A percentile compares a stretch with the other conserved stretches of the same genome.
Conservation (phyloP, 2,888 invertebrate species). For the Plagodis pulveraria region DNA sequence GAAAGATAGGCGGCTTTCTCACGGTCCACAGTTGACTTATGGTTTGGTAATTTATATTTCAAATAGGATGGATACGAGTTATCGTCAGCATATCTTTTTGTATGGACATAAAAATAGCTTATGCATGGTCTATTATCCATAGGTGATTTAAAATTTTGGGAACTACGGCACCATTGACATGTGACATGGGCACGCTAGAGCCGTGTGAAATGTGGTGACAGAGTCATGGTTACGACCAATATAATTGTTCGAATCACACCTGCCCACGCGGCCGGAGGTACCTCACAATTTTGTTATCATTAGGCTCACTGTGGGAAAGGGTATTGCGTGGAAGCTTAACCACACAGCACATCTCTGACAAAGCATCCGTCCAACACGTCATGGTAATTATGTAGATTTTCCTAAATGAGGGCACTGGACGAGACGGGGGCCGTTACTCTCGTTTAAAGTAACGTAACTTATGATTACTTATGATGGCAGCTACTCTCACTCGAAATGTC, state of each 20-base stretch:
- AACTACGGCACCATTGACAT: constrained; percentile 15
- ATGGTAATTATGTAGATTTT: constrained; percentile 40
- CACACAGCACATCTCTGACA: constrained; percentile 28
- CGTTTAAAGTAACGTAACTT: constrained; percentile 41
- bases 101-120: no score
- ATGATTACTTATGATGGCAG: constrained; percentile 29
- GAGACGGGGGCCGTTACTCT: constrained; percentile 38
- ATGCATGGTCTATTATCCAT: no score
- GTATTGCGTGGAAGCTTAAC: constrained; percentile 38
- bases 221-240: constrained; percentile 62
- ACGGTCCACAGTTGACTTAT: constrained; percentile 55
- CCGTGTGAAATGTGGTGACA: constrained; percentile 55
- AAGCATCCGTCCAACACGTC: constrained; percentile 34
- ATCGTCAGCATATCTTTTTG: no score
- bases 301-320: constrained; percentile 62
- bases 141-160: no score
- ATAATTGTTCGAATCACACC: constrained; percentile 74
- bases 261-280: constrained; percentile 57
- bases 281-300: constrained; percentile 56
- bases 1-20: constrained; percentile 64
- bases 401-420: constrained; percentile 39
- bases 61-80: not conserved
- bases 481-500: constrained; percentile 41
- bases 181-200: constrained; percentile 31
- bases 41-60: not conserved